Base-by-base conservation (phyloP, 2,797 vertebrate genomes). In the Sebastes hubbsi region DNA sequence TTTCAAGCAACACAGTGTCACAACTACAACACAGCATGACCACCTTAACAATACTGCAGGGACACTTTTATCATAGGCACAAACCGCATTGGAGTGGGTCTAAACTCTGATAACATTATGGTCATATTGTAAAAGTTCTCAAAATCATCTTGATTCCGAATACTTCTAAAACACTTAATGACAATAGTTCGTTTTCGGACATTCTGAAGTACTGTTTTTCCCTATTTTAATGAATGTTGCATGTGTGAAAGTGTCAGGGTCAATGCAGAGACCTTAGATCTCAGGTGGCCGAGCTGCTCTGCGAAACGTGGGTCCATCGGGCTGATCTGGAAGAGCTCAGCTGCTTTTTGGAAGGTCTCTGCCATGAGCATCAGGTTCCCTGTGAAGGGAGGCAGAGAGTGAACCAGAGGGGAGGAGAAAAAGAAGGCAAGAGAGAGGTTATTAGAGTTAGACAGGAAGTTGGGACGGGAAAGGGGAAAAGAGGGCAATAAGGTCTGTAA, bases 281-380 rank as follows among this genome's bases (percentile, higher is more conserved):
- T 77, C 77, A 96, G 77, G 18, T 25, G 29, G 12, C 60, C 46
- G 6, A 95, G 84, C 8, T 82, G 74, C 70, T 86, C 6, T 25
- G 38, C 36, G 72, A 90, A 92, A 42, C 29, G 76, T 6, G 83
- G 81, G 67, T 92, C 92, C 52, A 64, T 88, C 83, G 78, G 81
- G 83, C 10, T 82, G 77, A 84, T 84, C 14, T 86, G 84, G 66
- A 94, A 6, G 56, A 96, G 89, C 42, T 84, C 32, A 16, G 29
- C 11, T 4, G n/a, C 66, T 29, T 86, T 94, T 81, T 88, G 61
- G 42, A 89, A 2, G 13, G 83, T 86, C 75, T 93, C 67, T 62
- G 90, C 81, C 75, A 95, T 59, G 25, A 91, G 76, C 29, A 69
- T 71, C 81, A 94, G 80, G 82, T 87, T 94, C 59, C 92, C 96